Evolutionary conservation across 1,140 invertebrate species (phyloP), one percentile per base, ranked within the genome.

Genomic region (Hyposmocoma kahamanoa): DNA sequence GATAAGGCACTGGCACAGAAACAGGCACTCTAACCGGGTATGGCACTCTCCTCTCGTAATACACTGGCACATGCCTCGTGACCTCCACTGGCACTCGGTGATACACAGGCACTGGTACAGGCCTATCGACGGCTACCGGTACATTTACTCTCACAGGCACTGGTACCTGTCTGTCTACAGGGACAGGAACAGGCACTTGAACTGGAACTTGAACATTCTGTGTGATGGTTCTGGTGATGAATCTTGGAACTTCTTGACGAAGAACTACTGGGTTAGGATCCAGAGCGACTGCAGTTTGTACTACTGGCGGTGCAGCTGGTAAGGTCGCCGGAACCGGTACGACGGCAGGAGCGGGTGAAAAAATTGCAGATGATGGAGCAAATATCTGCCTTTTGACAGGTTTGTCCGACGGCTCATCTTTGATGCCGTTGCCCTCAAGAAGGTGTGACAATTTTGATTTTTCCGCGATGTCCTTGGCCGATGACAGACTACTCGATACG

Each of bases 1-100:
- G 80, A 42, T 80, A 81, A 1, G 78, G 77, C 10, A 78, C 74
- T 8, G 76, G 80, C n/a, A 84, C 80, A 1, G 50, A 53, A n/a
- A n/a, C n/a, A 0, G 74, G 75, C 8, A 85, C 82, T 56, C 67
- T 82, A 0, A 83, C 78, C 3, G 78, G 77, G 42, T 78, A 76
- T 42, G 78, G 78, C 49, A 84, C 81, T 54, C 64, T 71, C 57
- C 56, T 80, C 34, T 84, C 81, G 32, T 75, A 79, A 53, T 82
- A 67, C 15, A 90, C 86, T n/a, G 89, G 89, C n/a, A 90, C 88
- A 22, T 88, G 87, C 50, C 89, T 88, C 42, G 90, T 89, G 3
- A 91, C 76, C 50, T 88, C 82, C 11, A 82, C 78, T 0, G 81
- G 76, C 0, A 84, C 81, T 62, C 61, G 80, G 28, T 82, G 76